phyloP scores from a whole-genome alignment of 2,888 invertebrate genomes.

The Spilarctia lutea region DNA sequence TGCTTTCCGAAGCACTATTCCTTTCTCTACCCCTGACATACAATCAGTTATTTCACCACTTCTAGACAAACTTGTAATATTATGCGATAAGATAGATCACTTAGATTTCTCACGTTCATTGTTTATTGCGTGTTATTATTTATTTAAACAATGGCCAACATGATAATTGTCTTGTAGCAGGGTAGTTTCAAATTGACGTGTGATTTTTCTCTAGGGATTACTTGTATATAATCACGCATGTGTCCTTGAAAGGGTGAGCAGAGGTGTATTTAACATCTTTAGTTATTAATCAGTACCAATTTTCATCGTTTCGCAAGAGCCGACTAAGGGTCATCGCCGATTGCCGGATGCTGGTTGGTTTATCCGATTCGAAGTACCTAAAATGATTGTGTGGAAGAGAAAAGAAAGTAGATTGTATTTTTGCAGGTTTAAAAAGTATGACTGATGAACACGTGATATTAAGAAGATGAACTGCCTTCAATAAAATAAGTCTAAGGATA shows the following conservation, averaged over 20 bases:
- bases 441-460: too few species aligned
- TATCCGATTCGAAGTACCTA: too few species aligned
- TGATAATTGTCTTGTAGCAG: slow-evolving; percentile 13
- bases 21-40: slow-evolving; percentile 13
- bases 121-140: slow-evolving; percentile 7
- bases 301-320: too few species aligned
- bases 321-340: too few species aligned
- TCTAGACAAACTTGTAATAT: not conserved
- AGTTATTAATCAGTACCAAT: too few species aligned
- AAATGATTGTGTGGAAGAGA: too few species aligned
- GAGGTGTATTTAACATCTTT: too few species aligned
- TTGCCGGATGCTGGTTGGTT: too few species aligned
- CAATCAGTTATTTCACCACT: slow-evolving; percentile 10
- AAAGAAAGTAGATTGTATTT: too few species aligned
- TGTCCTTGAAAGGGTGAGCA: not conserved
- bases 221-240: not conserved
- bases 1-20: not conserved
- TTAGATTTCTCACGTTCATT: slow-evolving; percentile 13
- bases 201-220: slow-evolving; percentile 18
- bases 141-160: slow-evolving; percentile 13
- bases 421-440: too few species aligned
- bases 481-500: too few species aligned
- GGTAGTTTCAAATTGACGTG: slow-evolving; percentile 7
- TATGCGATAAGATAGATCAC: slow-evolving; percentile 10
- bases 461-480: too few species aligned